Percentiles rank a stretch among this genome's conserved stretches.
phyloP scores from a whole-genome alignment of 1,140 invertebrate genomes.

The Cotesia vestalis region DNA sequence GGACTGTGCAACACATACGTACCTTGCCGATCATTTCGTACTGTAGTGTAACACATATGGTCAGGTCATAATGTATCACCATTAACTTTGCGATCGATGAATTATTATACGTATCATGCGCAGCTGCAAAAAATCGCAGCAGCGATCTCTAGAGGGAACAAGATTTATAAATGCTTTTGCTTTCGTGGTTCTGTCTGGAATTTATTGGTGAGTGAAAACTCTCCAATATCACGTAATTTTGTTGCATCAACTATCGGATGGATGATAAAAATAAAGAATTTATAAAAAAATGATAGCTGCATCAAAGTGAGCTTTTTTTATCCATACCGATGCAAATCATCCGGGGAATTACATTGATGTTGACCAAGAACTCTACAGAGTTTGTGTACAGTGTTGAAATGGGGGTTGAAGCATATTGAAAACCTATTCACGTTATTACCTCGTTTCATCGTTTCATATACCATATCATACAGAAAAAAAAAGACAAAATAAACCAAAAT shows the following conservation, averaged over 20 bases:
- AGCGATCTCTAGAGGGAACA: slow-evolving; percentile 15
- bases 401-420: slow-evolving; percentile 5
- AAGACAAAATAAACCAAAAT: neutral
- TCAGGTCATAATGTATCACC: slow-evolving; percentile 37
- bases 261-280: slow-evolving; percentile 3
- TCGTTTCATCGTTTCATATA: slow-evolving; percentile 16
- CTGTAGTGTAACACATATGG: slow-evolving; percentile 16
- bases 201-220: slow-evolving; percentile 26
- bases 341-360: slow-evolving; percentile 7
- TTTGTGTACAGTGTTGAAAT: neutral
- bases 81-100: slow-evolving; percentile 39
- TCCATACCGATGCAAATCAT: slow-evolving; percentile 10
- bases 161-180: slow-evolving; percentile 27
- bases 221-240: slow-evolving; percentile 12
- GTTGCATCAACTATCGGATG: slow-evolving; percentile 19
- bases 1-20: neutral
- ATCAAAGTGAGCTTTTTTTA: slow-evolving; percentile 18
- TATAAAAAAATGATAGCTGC: neutral
- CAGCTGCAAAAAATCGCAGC: slow-evolving; percentile 33
- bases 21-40: neutral
- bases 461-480: slow-evolving; percentile 11
- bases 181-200: slow-evolving; percentile 16
- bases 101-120: slow-evolving; percentile 39
- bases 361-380: slow-evolving; percentile 12
- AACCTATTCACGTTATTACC: slow-evolving; percentile 8